Conservation (phyloP, 2,888 invertebrate species). For the Abrostola triplasia region DNA sequence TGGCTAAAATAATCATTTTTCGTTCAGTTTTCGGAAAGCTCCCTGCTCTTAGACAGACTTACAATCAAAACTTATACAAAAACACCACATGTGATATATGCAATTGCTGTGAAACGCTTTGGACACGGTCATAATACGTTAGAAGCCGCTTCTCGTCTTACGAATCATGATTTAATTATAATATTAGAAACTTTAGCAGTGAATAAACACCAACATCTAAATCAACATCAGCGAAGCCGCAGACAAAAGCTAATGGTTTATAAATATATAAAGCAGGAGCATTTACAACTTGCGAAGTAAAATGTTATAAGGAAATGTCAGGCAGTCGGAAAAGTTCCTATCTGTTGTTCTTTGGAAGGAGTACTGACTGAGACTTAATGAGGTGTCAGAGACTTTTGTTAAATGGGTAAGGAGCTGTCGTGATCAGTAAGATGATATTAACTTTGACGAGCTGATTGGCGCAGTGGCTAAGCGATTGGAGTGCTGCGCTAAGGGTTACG, state of each 20-base stretch:
- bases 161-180: too few relatives aligned
- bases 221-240: not conserved
- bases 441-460: too few relatives aligned
- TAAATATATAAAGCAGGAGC: constrained; percentile 1
- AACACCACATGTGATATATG: too few relatives aligned
- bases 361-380: not conserved
- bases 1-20: too few relatives aligned
- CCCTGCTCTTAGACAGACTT: too few relatives aligned
- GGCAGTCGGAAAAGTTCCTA: constrained; percentile 6
- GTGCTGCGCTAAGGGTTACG: too few relatives aligned
- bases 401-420: not conserved
- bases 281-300: constrained; percentile 13
- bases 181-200: constrained; percentile 5
- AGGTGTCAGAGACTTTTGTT: constrained; percentile 13
- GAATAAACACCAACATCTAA: not conserved
- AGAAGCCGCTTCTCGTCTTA: too few relatives aligned
- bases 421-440: not conserved
- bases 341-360: constrained; percentile 9
- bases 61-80: too few relatives aligned
- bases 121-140: too few relatives aligned
- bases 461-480: too few relatives aligned
- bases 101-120: too few relatives aligned
- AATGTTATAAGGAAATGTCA: constrained; percentile 21
- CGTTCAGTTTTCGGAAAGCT: too few relatives aligned
- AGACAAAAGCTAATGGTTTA: not conserved